Base-by-base conservation (phyloP, 2,113 vertebrate genomes). In the Neoarius graeffei region DNA sequence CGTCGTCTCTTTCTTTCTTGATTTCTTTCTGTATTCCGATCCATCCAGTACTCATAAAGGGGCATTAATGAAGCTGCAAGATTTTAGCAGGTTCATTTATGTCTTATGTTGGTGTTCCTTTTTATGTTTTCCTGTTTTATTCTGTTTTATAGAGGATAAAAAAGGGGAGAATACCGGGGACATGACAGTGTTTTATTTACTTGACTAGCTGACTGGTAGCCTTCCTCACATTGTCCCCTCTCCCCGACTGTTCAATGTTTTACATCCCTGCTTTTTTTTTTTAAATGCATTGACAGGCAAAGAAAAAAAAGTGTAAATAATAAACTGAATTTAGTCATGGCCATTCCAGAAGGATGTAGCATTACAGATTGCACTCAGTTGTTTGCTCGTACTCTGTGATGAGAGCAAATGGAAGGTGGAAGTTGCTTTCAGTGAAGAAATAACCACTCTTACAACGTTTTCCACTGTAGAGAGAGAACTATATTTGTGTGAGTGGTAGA, bases 1-100 rank as follows among this genome's bases (percentile, higher is more conserved):
- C 98, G 57, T 8, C 13, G 97, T 81, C 50, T 97, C 3, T 77
- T 57, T 20, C 6, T 84, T 50, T 67, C 11, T 59, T 67, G 67
- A n/a, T 50, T 42, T 60, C 23, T 86, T 42, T 87, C 42, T 3
- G 66, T 81, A 54, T 88, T 84, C 80, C 27, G 35, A 10, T 80
- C 62, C n/a, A 1, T 52, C 8, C 13, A 35, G 52, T 25, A 5
- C 57, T 73, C 17, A 23, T 59, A 73, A 86, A 30, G 87, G 57
- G 48, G 88, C 66, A 42, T 86, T 88, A 83, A 85, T 77, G 85
- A 90, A 81, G 86, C 86, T 84, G 71, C 74, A 87, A 69, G 54
- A 80, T 79, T 42, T 88, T 76, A n/a, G 56, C 82, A 4, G 59
- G 88, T 84, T 64, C 84, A 14, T 56, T 89, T 73, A 52, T 91